A percentile compares a stretch with the other conserved stretches of the same genome.
phyloP scores from a whole-genome alignment of 2,113 vertebrate genomes.

The Ictidomys tridecemlineatus region DNA sequence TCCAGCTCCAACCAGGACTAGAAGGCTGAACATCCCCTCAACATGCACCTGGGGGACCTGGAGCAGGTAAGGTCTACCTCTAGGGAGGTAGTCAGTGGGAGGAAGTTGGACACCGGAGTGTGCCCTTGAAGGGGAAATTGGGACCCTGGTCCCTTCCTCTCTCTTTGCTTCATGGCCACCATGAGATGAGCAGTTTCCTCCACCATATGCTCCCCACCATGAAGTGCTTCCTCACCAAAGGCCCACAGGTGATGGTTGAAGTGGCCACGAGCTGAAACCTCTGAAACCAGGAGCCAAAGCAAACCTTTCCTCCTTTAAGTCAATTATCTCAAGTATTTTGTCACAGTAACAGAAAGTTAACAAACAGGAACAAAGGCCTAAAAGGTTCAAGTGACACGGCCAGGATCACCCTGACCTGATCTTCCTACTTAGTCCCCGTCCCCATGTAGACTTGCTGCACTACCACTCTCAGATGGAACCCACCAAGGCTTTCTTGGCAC shows the following conservation, averaged over 20 bases:
- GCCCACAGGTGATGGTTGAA: neutral
- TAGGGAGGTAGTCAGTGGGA: no score
- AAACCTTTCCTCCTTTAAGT: neutral
- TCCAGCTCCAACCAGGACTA: neutral
- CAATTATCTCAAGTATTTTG: neutral
- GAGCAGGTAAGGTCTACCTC: neutral
- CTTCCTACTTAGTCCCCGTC: neutral
- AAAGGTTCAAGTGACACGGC: neutral
- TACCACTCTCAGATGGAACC: neutral
- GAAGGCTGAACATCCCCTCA: neutral
- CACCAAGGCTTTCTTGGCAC: neutral
- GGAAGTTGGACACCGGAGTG: neutral
- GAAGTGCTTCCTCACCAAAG: neutral
- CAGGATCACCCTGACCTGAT: neutral
- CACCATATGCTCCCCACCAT: neutral
- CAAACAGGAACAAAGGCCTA: neutral
- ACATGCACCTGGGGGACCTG: neutral
- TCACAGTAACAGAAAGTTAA: neutral
- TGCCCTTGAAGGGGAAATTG: neutral
- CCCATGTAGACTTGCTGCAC: neutral
- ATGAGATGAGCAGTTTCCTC: neutral
- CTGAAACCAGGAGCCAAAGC: neutral
- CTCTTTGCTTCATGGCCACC: neutral
- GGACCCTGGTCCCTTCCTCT: neutral
- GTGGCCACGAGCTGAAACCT: neutral